Evolutionary conservation across 2,113 vertebrate genomes (phyloP).

Genomic region (Notiomystis cincta): DNA sequence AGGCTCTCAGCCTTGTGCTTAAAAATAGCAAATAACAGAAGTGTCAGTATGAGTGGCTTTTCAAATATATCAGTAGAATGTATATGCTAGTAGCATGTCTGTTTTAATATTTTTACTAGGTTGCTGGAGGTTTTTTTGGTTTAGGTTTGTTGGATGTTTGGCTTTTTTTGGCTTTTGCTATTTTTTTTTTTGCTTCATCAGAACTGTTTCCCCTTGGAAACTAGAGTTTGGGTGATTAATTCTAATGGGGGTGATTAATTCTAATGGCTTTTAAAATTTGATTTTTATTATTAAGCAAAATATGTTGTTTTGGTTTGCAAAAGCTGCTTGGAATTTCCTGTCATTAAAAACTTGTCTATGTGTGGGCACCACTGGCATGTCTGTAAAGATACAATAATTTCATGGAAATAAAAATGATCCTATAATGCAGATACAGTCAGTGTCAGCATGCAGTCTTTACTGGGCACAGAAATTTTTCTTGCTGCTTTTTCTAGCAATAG

Average conservation of each 20-base stretch:
- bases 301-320: not conserved
- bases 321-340: not conserved
- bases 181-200: not conserved
- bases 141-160: not conserved
- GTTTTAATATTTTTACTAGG: slow-evolving; percentile 4
- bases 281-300: not conserved
- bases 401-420: not conserved
- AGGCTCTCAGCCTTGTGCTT: not conserved
- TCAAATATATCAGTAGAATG: not conserved
- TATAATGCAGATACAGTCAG: not conserved
- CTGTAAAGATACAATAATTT: not conserved
- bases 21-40: slow-evolving; percentile 22
- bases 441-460: not conserved
- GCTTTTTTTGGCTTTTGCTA: not conserved
- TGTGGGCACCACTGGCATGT: not conserved
- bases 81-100: not conserved
- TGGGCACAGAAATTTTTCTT: not conserved
- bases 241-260: not conserved
- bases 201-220: not conserved
- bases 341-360: not conserved
- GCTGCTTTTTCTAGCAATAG: not conserved
- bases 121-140: not conserved
- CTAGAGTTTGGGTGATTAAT: not conserved
- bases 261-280: not conserved
- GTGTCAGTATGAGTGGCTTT: slow-evolving; percentile 25